Conservation (phyloP, 2,888 invertebrate genomes). For the Nymphalis c-album region DNA sequence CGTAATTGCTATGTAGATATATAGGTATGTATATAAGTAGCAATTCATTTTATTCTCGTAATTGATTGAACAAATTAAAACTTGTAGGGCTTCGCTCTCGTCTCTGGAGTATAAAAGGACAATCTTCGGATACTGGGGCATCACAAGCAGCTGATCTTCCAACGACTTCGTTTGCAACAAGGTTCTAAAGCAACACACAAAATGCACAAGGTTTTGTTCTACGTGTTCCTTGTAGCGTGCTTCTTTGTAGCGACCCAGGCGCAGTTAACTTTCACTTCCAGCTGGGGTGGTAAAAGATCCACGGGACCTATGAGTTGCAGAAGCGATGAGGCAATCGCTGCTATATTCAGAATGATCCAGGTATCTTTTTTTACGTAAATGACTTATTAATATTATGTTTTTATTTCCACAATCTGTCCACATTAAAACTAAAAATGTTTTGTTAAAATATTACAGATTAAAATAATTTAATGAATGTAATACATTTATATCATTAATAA, state of each 20-base stretch:
- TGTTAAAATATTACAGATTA: neutral
- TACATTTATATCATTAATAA: neutral
- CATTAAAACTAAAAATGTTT: neutral
- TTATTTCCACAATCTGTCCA: neutral
- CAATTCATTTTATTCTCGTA: constrained; percentile 37
- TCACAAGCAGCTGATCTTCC: constrained; percentile 25
- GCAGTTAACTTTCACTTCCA: constrained; percentile 81
- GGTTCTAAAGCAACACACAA: constrained; percentile 31
- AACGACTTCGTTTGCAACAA: neutral
- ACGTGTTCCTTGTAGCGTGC: constrained; percentile 56
- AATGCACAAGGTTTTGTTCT: constrained; percentile 55
- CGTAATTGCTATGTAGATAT: no score
- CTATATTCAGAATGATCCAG: constrained; percentile 69
- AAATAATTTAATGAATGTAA: neutral
- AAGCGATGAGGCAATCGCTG: constrained; percentile 61
- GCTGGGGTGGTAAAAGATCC: constrained; percentile 76
- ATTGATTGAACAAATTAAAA: constrained; percentile 43
- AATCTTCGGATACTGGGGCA: constrained; percentile 8
- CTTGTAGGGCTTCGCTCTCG: constrained; percentile 50
- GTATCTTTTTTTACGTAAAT: constrained; percentile 42
- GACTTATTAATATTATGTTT: neutral
- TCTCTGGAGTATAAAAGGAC: constrained; percentile 48
- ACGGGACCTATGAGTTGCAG: constrained; percentile 57
- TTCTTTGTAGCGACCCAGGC: constrained; percentile 58
- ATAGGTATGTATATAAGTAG: no score